These are phyloP conservation scores for Pollenia labialis DNA, from an alignment of 2,888 invertebrate species.

Conservation along the genomic window DNA sequence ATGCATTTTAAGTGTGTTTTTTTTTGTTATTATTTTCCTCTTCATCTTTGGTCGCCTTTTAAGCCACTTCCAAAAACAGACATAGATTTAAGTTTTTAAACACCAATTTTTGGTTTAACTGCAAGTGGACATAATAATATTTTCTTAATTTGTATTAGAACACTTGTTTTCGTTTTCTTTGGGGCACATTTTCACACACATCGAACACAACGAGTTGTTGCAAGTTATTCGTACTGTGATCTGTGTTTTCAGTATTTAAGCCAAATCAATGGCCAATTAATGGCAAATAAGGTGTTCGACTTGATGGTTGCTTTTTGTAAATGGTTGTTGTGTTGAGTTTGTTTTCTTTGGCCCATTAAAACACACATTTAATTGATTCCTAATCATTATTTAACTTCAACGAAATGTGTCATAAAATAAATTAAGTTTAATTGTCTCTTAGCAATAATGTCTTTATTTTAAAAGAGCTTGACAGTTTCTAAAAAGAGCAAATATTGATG, in stretches of 20 bases:
- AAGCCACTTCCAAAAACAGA: constrained; percentile 44
- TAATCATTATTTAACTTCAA: constrained; percentile 51
- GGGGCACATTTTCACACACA: too few species aligned
- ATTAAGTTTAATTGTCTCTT: constrained; percentile 27
- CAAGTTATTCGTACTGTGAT: constrained; percentile 1
- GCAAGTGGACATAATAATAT: constrained; percentile 34
- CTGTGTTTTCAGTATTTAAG: constrained; percentile 33
- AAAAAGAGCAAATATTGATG: background rate
- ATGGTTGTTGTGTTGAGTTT: constrained; percentile 13
- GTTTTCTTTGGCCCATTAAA: background rate
- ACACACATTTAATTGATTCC: constrained; percentile 38
- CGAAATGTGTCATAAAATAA: constrained; percentile 56
- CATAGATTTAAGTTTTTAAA: constrained; percentile 54
- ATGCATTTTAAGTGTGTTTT: constrained; percentile 64
- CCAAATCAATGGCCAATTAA: constrained; percentile 66
- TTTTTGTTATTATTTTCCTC: background rate
- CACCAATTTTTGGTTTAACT: constrained; percentile 33
- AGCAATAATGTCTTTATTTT: constrained; percentile 43
- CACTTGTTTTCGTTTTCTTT: constrained; percentile 23
- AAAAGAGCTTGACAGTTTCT: background rate
- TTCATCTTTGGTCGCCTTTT: constrained; percentile 24
- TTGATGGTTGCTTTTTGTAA: constrained; percentile 33
- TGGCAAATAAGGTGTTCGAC: constrained; percentile 67
- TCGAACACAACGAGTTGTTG: background rate
- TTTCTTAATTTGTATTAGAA: constrained; percentile 55